A percentile compares a stretch with the other conserved stretches of the same genome.
phyloP scores from a whole-genome alignment of 2,888 invertebrate species.

The Lasiommata megera region DNA sequence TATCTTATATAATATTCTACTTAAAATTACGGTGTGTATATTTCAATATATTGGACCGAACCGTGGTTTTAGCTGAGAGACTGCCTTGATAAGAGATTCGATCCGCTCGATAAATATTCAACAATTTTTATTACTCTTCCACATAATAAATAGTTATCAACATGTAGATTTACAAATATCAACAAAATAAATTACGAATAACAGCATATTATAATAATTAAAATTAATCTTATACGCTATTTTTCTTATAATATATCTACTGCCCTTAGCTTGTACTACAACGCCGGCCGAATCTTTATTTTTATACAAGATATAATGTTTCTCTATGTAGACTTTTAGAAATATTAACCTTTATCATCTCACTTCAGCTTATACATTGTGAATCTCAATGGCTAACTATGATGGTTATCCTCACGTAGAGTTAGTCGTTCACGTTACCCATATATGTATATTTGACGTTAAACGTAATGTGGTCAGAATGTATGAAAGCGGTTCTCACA shows the following conservation, averaged over 20 bases:
- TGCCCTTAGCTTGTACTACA: conserved; percentile 73
- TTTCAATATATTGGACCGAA: conserved; percentile 70
- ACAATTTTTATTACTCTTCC: conserved; percentile 75
- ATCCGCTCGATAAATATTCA: conserved; percentile 72
- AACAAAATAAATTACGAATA: conserved; percentile 82
- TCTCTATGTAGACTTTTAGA: not conserved
- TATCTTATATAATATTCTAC: conserved; percentile 61
- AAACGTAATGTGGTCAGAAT: too few relatives aligned
- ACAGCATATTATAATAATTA: conserved; percentile 77
- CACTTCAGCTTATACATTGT: not conserved
- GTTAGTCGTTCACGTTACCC: not conserved
- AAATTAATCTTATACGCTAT: conserved; percentile 60
- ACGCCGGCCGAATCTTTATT: conserved; percentile 49
- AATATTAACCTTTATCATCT: not conserved
- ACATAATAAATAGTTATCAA: conserved; percentile 81
- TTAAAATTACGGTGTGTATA: conserved; percentile 64
- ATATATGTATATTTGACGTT: too few relatives aligned
- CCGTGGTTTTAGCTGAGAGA: conserved; percentile 47
- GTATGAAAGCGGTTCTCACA: too few relatives aligned
- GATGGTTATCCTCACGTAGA: not conserved
- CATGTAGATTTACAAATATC: conserved; percentile 81
- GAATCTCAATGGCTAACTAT: not conserved
- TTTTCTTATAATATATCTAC: conserved; percentile 61
- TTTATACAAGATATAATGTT: not conserved
- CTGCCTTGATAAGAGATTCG: conserved; percentile 50